Evolutionary conservation across 2,113 vertebrate genomes (phyloP).

Genomic region (Serranochromis macrocephalus): DNA sequence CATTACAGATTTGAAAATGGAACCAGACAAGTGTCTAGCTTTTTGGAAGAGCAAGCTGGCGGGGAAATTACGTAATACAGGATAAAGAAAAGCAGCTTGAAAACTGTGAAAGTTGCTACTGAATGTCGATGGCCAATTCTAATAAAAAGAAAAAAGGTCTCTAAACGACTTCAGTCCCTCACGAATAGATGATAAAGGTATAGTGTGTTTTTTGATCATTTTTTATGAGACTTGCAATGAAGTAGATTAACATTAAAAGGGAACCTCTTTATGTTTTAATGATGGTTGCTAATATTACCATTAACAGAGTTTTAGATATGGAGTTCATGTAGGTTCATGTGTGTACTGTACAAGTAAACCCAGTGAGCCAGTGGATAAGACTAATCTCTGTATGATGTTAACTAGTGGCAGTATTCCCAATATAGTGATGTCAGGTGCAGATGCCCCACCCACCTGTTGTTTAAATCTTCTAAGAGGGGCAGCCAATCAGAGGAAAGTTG

Average conservation of each 20-base stretch:
- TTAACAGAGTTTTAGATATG: neutral
- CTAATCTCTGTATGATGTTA: neutral
- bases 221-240: neutral
- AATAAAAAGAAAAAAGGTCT: neutral
- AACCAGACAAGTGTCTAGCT: neutral
- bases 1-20: neutral
- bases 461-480: neutral
- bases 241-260: neutral
- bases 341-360: neutral
- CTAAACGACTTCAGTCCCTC: neutral
- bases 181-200: neutral
- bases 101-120: neutral
- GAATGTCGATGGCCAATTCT: neutral
- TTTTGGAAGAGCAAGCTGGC: neutral
- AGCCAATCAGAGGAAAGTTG: neutral
- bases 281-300: neutral
- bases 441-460: neutral
- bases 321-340: neutral
- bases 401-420: neutral
- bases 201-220: neutral
- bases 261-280: neutral
- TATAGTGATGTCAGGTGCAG: neutral
- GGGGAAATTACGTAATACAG: neutral
- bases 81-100: neutral
- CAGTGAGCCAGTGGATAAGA: neutral